phyloP scores from a whole-genome alignment of 1,140 invertebrate genomes.

The Drosophila chauvacae region DNA sequence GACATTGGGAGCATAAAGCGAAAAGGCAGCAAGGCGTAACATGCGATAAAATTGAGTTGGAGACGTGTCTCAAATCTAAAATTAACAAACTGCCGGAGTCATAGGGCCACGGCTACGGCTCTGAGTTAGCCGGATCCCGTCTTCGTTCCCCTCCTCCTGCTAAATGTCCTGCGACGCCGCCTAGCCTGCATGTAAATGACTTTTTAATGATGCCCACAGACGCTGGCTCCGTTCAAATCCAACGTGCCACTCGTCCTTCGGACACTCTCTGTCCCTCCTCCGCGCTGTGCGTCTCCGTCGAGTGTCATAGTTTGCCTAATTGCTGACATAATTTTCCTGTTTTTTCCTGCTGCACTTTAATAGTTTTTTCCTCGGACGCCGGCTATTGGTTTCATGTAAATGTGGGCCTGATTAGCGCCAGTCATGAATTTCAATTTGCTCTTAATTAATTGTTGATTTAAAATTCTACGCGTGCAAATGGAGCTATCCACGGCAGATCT shows the following conservation, averaged over 20 bases:
- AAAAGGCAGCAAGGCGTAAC: conserved; percentile 81
- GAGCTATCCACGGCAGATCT: neutral
- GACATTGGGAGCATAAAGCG: conserved; percentile 55
- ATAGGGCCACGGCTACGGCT: conserved; percentile 21
- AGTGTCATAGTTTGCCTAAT: conserved; percentile 73
- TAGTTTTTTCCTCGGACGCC: conserved; percentile 55
- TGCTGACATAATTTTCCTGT: conserved; percentile 66
- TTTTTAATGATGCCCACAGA: conserved; percentile 75
- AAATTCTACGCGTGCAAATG: conserved; percentile 61
- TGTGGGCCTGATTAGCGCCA: conserved; percentile 71
- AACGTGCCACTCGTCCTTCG: conserved; percentile 1
- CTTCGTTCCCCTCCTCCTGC: conserved; percentile 10
- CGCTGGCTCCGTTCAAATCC: conserved; percentile 1
- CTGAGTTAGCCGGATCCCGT: conserved; percentile 41
- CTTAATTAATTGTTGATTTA: conserved; percentile 78
- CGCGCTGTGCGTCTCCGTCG: conserved; percentile 29
- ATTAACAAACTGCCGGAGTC: conserved; percentile 73
- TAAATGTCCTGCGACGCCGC: conserved; percentile 63
- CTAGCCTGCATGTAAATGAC: conserved; percentile 79
- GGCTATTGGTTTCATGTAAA: conserved; percentile 74
- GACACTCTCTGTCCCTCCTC: neutral
- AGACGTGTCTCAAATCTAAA: conserved; percentile 83
- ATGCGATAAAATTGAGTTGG: conserved; percentile 82
- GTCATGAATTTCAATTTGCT: conserved; percentile 78
- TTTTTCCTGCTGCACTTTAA: conserved; percentile 50